A percentile compares a stretch with the other conserved stretches of the same genome.
Conservation (phyloP, 1,140 invertebrate species). For the Drosophila athabasca region DNA sequence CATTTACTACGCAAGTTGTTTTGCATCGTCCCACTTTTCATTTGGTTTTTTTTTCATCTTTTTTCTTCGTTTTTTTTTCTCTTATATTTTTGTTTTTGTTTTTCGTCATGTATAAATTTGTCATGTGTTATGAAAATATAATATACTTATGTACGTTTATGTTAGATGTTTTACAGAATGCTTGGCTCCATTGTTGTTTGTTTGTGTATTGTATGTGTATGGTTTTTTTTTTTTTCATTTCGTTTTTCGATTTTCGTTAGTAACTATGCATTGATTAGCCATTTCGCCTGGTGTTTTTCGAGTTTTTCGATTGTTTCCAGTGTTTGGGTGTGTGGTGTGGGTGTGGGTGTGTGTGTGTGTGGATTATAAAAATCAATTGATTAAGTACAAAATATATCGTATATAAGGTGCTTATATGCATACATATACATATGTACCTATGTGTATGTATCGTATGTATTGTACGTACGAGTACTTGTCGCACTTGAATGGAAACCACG, state of each 20-base stretch:
- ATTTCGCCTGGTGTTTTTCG: constrained; percentile 35
- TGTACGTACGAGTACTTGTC: constrained; percentile 42
- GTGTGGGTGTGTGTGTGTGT: constrained; percentile 18
- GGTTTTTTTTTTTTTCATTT: constrained; percentile 15
- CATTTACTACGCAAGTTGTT: constrained; percentile 80
- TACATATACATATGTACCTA: constrained; percentile 15
- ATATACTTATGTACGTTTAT: constrained; percentile 80
- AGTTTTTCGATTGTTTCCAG: neutral
- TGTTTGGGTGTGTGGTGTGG: constrained; percentile 23
- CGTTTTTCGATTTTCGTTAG: constrained; percentile 46
- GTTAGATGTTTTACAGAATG: constrained; percentile 75
- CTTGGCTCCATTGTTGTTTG: constrained; percentile 57
- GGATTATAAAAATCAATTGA: constrained; percentile 71
- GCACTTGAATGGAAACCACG: constrained; percentile 71
- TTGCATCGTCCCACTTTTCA: constrained; percentile 69
- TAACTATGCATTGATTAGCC: constrained; percentile 77
- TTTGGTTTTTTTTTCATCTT: constrained; percentile 16
- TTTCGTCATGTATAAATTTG: constrained; percentile 78
- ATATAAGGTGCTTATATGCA: constrained; percentile 30
- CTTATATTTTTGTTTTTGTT: constrained; percentile 31
- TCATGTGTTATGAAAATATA: constrained; percentile 82
- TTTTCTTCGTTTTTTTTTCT: constrained; percentile 25
- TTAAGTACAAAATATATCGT: constrained; percentile 72
- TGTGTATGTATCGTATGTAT: constrained; percentile 39
- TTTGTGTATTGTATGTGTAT: neutral